Evolutionary conservation across 2,797 vertebrate species (phyloP).

Genomic region (Meriones psammophilus): DNA sequence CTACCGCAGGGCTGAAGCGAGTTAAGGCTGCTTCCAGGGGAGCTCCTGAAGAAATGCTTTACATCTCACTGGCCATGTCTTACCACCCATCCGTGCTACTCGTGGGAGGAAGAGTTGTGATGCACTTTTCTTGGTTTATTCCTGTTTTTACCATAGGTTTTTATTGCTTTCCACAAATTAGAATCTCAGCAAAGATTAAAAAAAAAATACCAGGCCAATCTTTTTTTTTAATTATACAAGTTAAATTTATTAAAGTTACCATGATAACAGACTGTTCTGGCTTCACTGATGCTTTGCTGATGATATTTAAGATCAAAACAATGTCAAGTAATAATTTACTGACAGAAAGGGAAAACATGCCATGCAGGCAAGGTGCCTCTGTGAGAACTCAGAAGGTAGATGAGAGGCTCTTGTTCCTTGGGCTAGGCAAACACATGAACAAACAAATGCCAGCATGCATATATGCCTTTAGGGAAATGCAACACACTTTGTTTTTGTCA

Average conservation of each 20-base stretch:
- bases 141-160: neutral
- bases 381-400: neutral
- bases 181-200: neutral
- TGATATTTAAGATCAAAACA: neutral
- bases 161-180: neutral
- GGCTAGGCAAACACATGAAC: neutral
- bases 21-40: neutral
- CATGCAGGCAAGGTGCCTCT: neutral
- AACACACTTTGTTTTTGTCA: neutral
- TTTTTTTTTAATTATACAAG: neutral
- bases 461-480: neutral
- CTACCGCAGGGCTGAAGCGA: neutral
- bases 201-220: neutral
- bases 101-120: neutral
- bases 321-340: neutral
- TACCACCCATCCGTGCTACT: neutral
- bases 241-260: conserved; percentile 19
- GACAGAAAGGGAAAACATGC: neutral
- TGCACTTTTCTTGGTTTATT: neutral
- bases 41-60: neutral
- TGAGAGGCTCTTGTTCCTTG: neutral
- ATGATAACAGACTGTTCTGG: neutral
- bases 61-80: neutral
- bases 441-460: neutral
- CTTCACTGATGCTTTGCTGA: neutral